Conservation (phyloP, 2,797 vertebrate genomes). For the Kryptolebias ocellatus region DNA sequence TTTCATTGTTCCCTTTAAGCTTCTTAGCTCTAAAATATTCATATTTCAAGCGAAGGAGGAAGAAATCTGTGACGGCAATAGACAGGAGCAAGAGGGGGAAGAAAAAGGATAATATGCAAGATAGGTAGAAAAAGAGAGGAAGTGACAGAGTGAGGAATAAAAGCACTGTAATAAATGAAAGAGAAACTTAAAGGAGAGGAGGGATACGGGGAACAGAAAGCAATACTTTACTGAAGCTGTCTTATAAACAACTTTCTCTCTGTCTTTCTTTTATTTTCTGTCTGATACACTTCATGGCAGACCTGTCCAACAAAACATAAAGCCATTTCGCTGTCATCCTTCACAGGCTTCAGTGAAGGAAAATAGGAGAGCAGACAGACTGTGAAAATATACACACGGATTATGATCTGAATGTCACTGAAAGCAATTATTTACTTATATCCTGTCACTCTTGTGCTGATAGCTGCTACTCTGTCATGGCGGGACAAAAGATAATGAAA, state of each 20-base stretch:
- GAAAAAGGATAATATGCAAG: slow-evolving; percentile 47
- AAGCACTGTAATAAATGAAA: slow-evolving; percentile 63
- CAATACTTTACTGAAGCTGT: slow-evolving; percentile 67
- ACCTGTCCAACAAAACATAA: slow-evolving; percentile 56
- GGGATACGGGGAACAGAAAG: slow-evolving; percentile 44
- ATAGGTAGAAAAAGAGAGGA: slow-evolving; percentile 49
- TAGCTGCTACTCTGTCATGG: slow-evolving; percentile 21
- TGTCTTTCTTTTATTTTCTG: slow-evolving; percentile 49
- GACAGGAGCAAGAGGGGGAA: slow-evolving; percentile 59
- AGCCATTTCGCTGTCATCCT: slow-evolving; percentile 51
- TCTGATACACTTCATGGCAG: slow-evolving; percentile 49
- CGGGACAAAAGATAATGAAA: background rate
- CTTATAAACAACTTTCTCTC: slow-evolving; percentile 64
- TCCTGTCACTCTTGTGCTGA: slow-evolving; percentile 41
- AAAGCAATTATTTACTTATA: slow-evolving; percentile 65
- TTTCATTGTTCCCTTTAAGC: slow-evolving; percentile 86
- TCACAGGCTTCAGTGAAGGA: slow-evolving; percentile 31
- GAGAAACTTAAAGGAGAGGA: slow-evolving; percentile 31
- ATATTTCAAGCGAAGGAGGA: slow-evolving; percentile 78
- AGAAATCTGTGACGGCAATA: slow-evolving; percentile 74
- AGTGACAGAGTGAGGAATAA: slow-evolving; percentile 61
- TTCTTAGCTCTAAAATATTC: slow-evolving; percentile 87
- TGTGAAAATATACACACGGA: slow-evolving; percentile 46
- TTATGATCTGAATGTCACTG: slow-evolving; percentile 60
- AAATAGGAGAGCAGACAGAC: slow-evolving; percentile 38